phyloP scores from a whole-genome alignment of 2,888 invertebrate genomes.

The Diadegma fenestrale region DNA sequence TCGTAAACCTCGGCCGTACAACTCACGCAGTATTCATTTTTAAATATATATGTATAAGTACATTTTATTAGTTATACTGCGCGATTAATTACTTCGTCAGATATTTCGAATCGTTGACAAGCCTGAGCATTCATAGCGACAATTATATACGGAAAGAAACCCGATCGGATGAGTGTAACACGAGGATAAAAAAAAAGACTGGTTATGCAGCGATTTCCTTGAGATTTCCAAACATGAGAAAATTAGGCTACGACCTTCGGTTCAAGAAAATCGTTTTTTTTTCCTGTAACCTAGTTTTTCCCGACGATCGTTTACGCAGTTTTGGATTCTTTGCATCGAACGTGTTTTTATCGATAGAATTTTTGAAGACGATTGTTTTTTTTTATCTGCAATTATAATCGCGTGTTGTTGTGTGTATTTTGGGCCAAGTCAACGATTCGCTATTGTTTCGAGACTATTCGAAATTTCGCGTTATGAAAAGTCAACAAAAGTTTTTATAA shows the following conservation, averaged over 20 bases:
- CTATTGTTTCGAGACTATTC: not conserved
- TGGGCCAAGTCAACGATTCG: not conserved
- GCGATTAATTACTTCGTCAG: conserved; percentile 47
- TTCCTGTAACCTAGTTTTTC: not conserved
- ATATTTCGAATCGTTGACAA: conserved; percentile 35
- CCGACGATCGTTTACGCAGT: not conserved
- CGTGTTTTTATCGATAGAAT: not conserved
- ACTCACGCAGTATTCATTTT: not conserved
- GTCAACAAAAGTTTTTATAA: not conserved
- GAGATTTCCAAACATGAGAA: conserved; percentile 30
- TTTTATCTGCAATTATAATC: not conserved
- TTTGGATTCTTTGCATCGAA: not conserved
- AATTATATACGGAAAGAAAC: conserved; percentile 46
- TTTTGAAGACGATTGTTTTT: not conserved
- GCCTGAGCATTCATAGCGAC: conserved; percentile 52
- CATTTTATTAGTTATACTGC: not conserved
- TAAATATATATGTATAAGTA: not conserved
- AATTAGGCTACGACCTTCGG: conserved; percentile 32
- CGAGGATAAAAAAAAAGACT: conserved; percentile 18
- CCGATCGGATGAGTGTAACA: not conserved
- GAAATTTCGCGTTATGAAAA: not conserved
- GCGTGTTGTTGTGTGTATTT: not conserved
- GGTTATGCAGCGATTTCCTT: conserved; percentile 27
- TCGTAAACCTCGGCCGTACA: not conserved
- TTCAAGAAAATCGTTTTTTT: conserved; percentile 14